These are phyloP conservation scores for Holocentrus rufus DNA, from an alignment of 2,797 vertebrate genomes.

Conservation along the genomic window DNA sequence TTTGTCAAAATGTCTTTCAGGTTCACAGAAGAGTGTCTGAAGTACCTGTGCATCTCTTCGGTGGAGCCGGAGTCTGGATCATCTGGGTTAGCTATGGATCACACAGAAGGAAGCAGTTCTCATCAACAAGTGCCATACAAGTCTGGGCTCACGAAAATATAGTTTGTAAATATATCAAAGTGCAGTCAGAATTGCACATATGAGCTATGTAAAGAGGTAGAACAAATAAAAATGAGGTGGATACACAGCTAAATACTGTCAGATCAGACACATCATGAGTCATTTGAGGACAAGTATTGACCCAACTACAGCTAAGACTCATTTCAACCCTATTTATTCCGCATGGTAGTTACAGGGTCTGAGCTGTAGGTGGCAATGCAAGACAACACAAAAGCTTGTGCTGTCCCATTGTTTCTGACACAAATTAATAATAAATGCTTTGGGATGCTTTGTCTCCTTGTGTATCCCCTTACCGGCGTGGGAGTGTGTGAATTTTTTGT, in stretches of 20 bases:
- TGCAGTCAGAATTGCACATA: no score
- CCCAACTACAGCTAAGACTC: no score
- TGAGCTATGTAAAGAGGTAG: no score
- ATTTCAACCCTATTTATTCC: neutral
- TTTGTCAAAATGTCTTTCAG: constrained; percentile 83
- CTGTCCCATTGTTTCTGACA: neutral
- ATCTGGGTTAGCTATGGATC: constrained; percentile 54
- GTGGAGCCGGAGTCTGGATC: constrained; percentile 55
- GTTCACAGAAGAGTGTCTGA: constrained; percentile 86
- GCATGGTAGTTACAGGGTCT: neutral
- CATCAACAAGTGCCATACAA: neutral
- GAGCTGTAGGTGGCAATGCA: constrained; percentile 56
- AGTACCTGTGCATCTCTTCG: constrained; percentile 81
- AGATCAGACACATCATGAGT: no score
- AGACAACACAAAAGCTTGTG: constrained; percentile 29
- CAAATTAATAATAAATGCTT: constrained; percentile 48
- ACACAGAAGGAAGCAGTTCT: neutral
- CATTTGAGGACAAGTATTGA: no score
- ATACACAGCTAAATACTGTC: no score
- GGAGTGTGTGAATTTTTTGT: constrained; percentile 76
- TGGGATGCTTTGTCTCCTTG: neutral
- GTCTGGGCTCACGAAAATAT: neutral
- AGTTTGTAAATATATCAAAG: neutral
- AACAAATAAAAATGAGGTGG: no score
- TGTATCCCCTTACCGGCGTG: constrained; percentile 76